These are phyloP conservation scores for Brachionus asplanchnoidis DNA, from an alignment of 1,140 invertebrate genomes.

Conservation along the genomic window DNA sequence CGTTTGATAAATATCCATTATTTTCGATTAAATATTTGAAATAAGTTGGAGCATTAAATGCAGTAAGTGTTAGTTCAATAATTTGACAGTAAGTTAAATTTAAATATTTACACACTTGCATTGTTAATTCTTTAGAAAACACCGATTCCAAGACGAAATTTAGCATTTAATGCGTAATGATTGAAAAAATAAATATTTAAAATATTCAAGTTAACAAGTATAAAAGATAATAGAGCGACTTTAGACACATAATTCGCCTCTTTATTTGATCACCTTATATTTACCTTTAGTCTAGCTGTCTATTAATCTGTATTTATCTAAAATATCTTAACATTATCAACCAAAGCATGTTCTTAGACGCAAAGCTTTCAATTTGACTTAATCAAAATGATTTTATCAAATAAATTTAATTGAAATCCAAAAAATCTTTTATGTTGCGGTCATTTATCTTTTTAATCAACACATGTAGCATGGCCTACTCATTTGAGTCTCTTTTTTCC, in stretches of 20 bases:
- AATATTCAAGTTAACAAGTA: not conserved
- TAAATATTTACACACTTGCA: not conserved
- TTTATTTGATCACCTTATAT: not conserved
- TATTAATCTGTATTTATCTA: not conserved
- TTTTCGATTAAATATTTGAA: no score
- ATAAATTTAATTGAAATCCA: not conserved
- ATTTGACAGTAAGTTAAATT: not conserved
- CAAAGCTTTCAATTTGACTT: not conserved
- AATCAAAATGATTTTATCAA: not conserved
- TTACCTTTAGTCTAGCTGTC: not conserved
- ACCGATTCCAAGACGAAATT: not conserved
- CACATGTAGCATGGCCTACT: not conserved
- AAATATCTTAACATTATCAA: not conserved
- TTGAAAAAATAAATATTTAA: conserved; percentile 17
- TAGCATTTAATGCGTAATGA: not conserved
- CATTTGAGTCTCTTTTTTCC: not conserved
- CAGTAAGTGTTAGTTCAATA: not conserved
- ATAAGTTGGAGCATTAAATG: no score
- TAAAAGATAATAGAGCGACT: not conserved
- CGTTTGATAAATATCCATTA: no score
- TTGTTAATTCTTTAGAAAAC: not conserved
- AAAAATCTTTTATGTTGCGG: not conserved
- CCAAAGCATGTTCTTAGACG: not conserved
- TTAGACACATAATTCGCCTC: not conserved
- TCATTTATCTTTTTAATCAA: not conserved